These are phyloP conservation scores for Adelosebastes latens DNA, from an alignment of 2,797 vertebrate genomes.

Conservation along the genomic window DNA sequence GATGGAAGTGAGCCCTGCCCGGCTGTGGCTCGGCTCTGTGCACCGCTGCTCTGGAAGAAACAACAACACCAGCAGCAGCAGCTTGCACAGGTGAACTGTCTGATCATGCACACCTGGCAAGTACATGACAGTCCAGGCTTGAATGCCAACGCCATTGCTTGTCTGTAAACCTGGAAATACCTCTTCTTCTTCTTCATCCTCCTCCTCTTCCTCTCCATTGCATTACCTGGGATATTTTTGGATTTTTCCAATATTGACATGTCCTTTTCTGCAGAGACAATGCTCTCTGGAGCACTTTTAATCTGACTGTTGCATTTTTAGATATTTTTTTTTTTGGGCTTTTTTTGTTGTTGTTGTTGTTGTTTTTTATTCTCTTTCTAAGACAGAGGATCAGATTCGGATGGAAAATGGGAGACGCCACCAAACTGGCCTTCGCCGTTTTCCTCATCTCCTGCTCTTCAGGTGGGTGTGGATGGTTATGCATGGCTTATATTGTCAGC, in stretches of 20 bases:
- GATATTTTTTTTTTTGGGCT: neutral
- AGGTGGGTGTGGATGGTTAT: slow-evolving; percentile 86
- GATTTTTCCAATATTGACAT: slow-evolving; percentile 51
- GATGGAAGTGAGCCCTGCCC: slow-evolving; percentile 71
- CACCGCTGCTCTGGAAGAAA: slow-evolving; percentile 24
- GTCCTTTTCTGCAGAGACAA: slow-evolving; percentile 57
- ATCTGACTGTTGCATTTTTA: slow-evolving; percentile 31
- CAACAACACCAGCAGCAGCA: neutral
- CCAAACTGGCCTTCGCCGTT: slow-evolving; percentile 96
- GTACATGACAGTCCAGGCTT: slow-evolving; percentile 43
- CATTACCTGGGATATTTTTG: slow-evolving; percentile 62
- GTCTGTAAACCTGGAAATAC: slow-evolving; percentile 71
- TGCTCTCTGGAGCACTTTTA: slow-evolving; percentile 48
- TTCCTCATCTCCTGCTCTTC: slow-evolving; percentile 99
- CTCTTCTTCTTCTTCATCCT: slow-evolving; percentile 32
- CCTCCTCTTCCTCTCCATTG: slow-evolving; percentile 26
- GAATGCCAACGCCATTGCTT: slow-evolving; percentile 50
- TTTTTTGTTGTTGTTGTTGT: neutral
- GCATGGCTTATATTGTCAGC: slow-evolving; percentile 19
- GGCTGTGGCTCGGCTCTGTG: slow-evolving; percentile 61
- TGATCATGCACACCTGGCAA: slow-evolving; percentile 38
- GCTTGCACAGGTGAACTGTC: slow-evolving; percentile 33
- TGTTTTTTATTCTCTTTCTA: slow-evolving; percentile 44
- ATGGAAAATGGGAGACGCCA: slow-evolving; percentile 97
- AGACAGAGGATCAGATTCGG: slow-evolving; percentile 72